Percentiles rank a stretch among this genome's conserved stretches.
Evolutionary conservation across 1,140 invertebrate genomes (phyloP).

Genomic region (Zaprionus capensis): DNA sequence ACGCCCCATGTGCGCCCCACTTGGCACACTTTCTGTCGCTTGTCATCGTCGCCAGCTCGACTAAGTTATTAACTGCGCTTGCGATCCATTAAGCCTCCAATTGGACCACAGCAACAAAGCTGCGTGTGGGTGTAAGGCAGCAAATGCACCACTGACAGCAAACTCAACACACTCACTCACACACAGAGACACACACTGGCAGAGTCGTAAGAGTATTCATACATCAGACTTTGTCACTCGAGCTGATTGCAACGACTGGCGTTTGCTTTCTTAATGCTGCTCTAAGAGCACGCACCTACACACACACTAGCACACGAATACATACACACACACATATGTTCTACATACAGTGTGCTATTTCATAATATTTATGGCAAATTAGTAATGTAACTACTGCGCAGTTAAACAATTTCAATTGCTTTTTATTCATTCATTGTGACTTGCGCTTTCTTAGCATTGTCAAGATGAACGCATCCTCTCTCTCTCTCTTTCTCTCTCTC

Average conservation of each 20-base stretch:
- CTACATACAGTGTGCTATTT: background rate
- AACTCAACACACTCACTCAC: background rate
- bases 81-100: constrained; percentile 73
- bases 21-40: constrained; percentile 69
- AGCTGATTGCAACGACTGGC: constrained; percentile 19
- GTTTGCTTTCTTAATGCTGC: constrained; percentile 20
- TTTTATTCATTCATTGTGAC: background rate
- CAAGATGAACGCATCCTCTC: background rate
- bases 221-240: constrained; percentile 58
- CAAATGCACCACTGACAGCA: constrained; percentile 53
- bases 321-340: background rate
- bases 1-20: constrained; percentile 7
- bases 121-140: constrained; percentile 69
- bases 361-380: background rate
- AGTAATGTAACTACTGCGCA: background rate
- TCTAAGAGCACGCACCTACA: background rate
- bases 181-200: background rate
- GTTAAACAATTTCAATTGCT: background rate
- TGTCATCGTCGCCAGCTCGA: constrained; percentile 18
- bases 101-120: constrained; percentile 44
- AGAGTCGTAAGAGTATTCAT: constrained; percentile 38
- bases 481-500: background rate
- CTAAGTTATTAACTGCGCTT: constrained; percentile 74
- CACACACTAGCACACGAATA: background rate
- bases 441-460: background rate